Percentiles rank a stretch among this genome's conserved stretches.
phyloP scores from a whole-genome alignment of 2,888 invertebrate genomes.

The Plusia festucae region DNA sequence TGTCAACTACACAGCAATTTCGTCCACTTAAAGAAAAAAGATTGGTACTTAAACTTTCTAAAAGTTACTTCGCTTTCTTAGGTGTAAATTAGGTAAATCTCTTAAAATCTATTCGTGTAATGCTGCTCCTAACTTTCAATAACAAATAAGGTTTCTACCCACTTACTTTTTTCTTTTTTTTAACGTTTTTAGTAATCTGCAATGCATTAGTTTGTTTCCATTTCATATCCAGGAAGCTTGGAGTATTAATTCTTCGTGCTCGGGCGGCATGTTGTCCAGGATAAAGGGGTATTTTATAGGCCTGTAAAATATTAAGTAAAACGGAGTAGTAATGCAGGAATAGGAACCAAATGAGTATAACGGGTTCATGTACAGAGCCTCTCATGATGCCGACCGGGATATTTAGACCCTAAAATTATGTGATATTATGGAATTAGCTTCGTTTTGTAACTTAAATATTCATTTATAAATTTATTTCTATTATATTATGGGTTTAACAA shows the following conservation, averaged over 20 bases:
- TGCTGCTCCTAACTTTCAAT: too few species aligned
- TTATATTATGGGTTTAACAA: not conserved
- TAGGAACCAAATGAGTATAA: constrained; percentile 58
- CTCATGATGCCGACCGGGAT: constrained; percentile 60
- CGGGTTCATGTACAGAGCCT: constrained; percentile 55
- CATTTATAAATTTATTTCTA: not conserved
- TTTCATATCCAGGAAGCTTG: constrained; percentile 26
- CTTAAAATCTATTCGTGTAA: not conserved
- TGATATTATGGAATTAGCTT: constrained; percentile 21
- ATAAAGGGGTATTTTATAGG: constrained; percentile 45
- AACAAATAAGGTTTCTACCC: too few species aligned
- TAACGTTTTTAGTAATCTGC: too few species aligned
- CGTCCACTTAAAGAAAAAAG: constrained; percentile 29
- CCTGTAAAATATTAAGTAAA: constrained; percentile 50
- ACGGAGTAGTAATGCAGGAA: constrained; percentile 37
- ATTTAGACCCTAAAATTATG: constrained; percentile 12
- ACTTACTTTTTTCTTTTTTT: too few species aligned
- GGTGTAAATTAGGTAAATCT: not conserved
- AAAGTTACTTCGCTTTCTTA: constrained; percentile 11
- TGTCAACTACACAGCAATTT: constrained; percentile 47
- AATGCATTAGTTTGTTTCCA: not conserved
- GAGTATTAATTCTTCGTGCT: constrained; percentile 46
- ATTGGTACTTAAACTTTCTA: constrained; percentile 41
- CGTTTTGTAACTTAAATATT: constrained; percentile 19
- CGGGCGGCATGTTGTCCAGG: constrained; percentile 22